Conservation (phyloP, 2,113 vertebrate species). For the Mirza zaza region DNA sequence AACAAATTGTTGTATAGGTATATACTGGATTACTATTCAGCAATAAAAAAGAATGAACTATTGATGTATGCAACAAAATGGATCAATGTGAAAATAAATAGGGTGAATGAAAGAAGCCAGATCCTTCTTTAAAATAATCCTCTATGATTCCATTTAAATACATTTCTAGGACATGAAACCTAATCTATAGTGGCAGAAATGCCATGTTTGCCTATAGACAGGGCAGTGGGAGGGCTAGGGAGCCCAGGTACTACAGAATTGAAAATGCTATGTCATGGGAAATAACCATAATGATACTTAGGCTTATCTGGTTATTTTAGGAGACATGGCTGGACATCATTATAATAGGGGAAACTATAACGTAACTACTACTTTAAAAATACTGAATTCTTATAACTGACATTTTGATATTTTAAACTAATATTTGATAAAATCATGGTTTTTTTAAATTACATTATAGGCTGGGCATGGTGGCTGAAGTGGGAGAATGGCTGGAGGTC, state of each 20-base stretch:
- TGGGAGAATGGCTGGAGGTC: too few species aligned
- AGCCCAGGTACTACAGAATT: not conserved
- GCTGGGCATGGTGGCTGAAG: too few species aligned
- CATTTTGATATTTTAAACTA: not conserved
- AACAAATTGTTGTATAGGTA: not conserved
- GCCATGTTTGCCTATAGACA: not conserved
- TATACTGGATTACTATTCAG: not conserved
- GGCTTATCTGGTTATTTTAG: not conserved
- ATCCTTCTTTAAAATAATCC: not conserved
- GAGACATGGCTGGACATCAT: not conserved
- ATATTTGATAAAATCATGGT: not conserved
- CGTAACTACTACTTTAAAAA: not conserved
- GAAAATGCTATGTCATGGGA: not conserved
- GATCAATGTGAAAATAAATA: not conserved
- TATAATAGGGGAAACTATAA: not conserved
- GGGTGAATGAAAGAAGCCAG: not conserved
- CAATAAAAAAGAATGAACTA: not conserved
- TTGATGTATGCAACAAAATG: not conserved
- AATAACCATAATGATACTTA: not conserved
- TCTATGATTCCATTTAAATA: not conserved
- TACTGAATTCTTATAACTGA: not conserved
- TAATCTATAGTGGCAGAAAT: not conserved
- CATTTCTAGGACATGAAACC: not conserved
- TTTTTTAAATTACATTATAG: not conserved
- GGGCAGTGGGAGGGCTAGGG: not conserved